phyloP scores from a whole-genome alignment of 1,140 invertebrate genomes.

The Lepidurus apus region DNA sequence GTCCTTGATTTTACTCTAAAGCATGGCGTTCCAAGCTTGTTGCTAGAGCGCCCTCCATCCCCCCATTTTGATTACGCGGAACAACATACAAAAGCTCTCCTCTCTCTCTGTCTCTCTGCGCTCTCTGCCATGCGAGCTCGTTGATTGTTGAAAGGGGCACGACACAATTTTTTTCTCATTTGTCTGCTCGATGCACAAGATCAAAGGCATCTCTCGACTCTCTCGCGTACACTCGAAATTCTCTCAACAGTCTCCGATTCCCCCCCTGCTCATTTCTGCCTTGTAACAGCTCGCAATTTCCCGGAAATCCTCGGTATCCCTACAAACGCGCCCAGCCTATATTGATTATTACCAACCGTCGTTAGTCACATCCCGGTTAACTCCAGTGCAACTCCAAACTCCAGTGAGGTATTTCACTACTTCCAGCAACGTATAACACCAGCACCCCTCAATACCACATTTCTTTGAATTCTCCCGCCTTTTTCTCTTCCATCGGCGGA shows the following conservation, averaged over 20 bases:
- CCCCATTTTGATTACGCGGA: neutral
- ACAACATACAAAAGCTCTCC: neutral
- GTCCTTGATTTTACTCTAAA: neutral
- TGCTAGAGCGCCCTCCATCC: neutral
- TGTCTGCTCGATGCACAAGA: constrained; percentile 16
- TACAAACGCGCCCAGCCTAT: neutral
- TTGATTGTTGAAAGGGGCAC: constrained; percentile 4
- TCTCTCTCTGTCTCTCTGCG: neutral
- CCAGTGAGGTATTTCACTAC: neutral
- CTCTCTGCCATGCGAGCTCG: neutral
- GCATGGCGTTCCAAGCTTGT: neutral
- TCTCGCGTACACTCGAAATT: neutral
- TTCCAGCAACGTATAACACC: neutral
- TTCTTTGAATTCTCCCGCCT: neutral
- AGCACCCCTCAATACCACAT: neutral
- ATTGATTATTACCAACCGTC: neutral
- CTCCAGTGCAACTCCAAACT: neutral
- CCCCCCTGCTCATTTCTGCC: neutral
- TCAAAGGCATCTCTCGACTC: neutral
- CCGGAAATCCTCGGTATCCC: neutral
- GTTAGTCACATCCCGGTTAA: neutral
- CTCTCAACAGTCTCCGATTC: neutral
- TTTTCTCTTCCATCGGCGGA: too few species aligned
- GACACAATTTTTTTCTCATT: constrained; percentile 12
- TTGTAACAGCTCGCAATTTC: neutral